Evolutionary conservation across 2,797 vertebrate genomes (phyloP).

Genomic region (Meriones psammophilus): DNA sequence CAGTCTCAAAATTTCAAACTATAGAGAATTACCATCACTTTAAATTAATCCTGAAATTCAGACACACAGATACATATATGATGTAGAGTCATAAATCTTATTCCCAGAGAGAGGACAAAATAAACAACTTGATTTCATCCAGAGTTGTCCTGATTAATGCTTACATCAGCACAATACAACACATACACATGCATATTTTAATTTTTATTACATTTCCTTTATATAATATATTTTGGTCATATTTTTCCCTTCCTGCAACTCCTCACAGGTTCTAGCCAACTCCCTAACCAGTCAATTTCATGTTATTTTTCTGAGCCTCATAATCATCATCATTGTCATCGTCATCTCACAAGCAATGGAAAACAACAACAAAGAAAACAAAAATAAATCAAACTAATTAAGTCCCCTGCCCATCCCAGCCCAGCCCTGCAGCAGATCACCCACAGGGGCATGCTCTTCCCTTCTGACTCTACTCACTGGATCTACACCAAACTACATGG

Average conservation of each 20-base stretch:
- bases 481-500: neutral
- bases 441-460: neutral
- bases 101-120: constrained; percentile 67
- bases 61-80: neutral
- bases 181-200: neutral
- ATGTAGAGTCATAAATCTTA: constrained; percentile 64
- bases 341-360: neutral
- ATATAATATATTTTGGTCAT: no score
- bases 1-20: constrained; percentile 37
- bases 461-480: neutral
- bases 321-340: no score
- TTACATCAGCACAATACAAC: constrained; percentile 28
- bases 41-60: constrained; percentile 50
- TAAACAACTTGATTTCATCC: constrained; percentile 28
- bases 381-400: no score
- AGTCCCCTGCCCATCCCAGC: neutral
- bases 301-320: neutral
- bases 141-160: constrained; percentile 16
- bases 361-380: neutral
- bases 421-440: neutral
- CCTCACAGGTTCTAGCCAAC: neutral
- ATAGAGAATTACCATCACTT: constrained; percentile 67
- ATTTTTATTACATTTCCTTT: neutral
- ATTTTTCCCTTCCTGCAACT: neutral
- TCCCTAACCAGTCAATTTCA: neutral